Evolutionary conservation across 2,797 vertebrate genomes (phyloP), one percentile per base, ranked within the genome.

Genomic region (Phoxinus dragarum): DNA sequence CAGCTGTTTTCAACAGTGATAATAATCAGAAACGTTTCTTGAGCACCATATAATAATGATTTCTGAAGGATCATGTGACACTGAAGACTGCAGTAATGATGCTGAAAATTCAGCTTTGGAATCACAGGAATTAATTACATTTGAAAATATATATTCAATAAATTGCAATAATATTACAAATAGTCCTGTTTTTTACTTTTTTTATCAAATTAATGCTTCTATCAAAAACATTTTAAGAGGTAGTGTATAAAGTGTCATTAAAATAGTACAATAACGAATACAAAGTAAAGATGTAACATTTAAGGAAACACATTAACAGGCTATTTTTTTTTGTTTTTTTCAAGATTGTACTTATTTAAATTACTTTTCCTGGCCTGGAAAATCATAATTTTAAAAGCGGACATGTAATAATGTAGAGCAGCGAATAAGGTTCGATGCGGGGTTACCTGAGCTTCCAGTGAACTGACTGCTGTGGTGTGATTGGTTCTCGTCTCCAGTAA

Each of bases 371-470:
- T 19, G 64, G n/a, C 31, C 16, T 67, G 17, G n/a, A 31, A 75
- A 23, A 14, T 75, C 1, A 21, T 34, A 4, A 56, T 23, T 56
- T 21, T 56, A 56, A 38, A 34, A n/a, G 9, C 34, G 2, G n/a
- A 54, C 14, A 14, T 5, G 11, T 31, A 59, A 8, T 56, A 14
- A 36, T 2, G 11, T 31, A 27, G 23, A 27, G 56, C 21, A 64
- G 19, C 0, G 8, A 12, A 21, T 5, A 27, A 42, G 68, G 19
- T 72, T 47, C 2, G 16, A 52, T 27, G 61, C 5, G 54, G 52
- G n/a, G 2, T 42, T 86, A 90, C 88, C 87, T 94, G 95, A 0
- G 93, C 90, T 92, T 98, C 96, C 88, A 97, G 73, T 0, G 38
- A 52, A 88, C 80, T 93, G 78, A 96, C 81, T 0, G 91, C 87